These are phyloP conservation scores for Erebia ligea DNA, from an alignment of 2,888 invertebrate species.

Conservation along the genomic window DNA sequence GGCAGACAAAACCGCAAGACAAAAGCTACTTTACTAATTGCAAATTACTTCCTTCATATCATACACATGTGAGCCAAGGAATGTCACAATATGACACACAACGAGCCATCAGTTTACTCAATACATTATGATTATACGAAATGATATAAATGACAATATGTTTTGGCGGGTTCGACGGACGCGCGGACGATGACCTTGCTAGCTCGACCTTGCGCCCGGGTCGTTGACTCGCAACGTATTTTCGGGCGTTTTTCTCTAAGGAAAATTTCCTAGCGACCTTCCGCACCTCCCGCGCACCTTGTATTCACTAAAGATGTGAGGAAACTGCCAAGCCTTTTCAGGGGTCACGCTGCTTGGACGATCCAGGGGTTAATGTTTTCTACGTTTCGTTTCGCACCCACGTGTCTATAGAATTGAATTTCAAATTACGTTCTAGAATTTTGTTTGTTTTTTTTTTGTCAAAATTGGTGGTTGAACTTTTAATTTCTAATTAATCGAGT, in stretches of 20 bases:
- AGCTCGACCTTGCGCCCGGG: constrained; percentile 67
- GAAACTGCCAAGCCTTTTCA: constrained; percentile 13
- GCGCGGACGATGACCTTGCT: constrained; percentile 66
- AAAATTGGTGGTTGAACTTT: constrained; percentile 26
- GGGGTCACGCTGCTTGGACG: constrained; percentile 51
- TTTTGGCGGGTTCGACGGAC: constrained; percentile 59
- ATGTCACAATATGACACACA: constrained; percentile 14
- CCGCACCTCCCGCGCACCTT: constrained; percentile 40
- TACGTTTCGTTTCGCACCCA: constrained; percentile 54
- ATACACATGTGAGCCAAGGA: constrained; percentile 4
- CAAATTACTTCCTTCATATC: constrained; percentile 18
- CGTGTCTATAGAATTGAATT: constrained; percentile 43
- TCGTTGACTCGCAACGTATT: constrained; percentile 63
- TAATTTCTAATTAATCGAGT: constrained; percentile 2
- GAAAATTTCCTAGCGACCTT: constrained; percentile 63
- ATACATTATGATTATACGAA: constrained; percentile 35
- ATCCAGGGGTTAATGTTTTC: constrained; percentile 63
- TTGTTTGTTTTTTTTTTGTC: constrained; percentile 35
- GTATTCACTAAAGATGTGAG: constrained; percentile 25
- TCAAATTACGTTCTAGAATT: constrained; percentile 47
- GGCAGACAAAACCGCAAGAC: not conserved
- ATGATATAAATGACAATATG: constrained; percentile 47
- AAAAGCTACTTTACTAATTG: not conserved
- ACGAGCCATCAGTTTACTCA: constrained; percentile 29
- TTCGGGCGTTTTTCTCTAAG: constrained; percentile 75